Base-by-base conservation (phyloP, 2,888 invertebrate genomes). In the Elgonia sp. region DNA sequence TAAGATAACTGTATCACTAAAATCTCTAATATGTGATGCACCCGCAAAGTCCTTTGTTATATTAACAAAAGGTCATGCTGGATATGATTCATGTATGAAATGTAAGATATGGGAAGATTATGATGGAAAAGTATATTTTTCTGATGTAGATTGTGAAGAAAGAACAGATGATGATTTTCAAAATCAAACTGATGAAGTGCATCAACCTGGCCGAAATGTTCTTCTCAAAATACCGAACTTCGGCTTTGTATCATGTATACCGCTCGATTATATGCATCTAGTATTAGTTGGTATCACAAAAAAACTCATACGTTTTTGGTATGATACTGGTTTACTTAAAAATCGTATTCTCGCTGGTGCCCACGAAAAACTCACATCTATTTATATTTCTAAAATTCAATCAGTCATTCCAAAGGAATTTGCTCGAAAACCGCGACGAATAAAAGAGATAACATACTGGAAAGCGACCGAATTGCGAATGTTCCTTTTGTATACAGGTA, bases 401-500 rank as follows among this genome's bases (percentile, higher is more conserved):
- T 60, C 60, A 10, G 20, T 18, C 7, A 79, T 79, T 16, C 79
- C 79, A 0, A 14, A 7, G 2, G 69, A 80, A 57, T 80, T 80
- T 57, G 20, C 67, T 0, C 16, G 80, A n/a, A 80, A 69, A 42
- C 69, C 40, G 16, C 37, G 67, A 37, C 18, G 40, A 0, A 53
- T 79, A 10, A 40, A 53, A 21, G 53, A 79, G 5, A 14, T 53
- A 9, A 0, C 20, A 21, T 40, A 21, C 9, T 80, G 60, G 69
- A 80, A 80, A 42, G 69, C 69, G 0, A 72, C 40, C 14, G 63
- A 85, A 72, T 53, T 60, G 1, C n/a, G 60, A 40, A 18, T 21
- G 21, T 89, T 92, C 46, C 75, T 92, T 9, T 76, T 91, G 12
- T 92, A 92, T 63, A 84, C 89, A 18, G 92, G 92, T 10, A 89